These are phyloP conservation scores for Harpagifer antarcticus DNA, from an alignment of 2,797 vertebrate genomes.

Conservation along the genomic window DNA sequence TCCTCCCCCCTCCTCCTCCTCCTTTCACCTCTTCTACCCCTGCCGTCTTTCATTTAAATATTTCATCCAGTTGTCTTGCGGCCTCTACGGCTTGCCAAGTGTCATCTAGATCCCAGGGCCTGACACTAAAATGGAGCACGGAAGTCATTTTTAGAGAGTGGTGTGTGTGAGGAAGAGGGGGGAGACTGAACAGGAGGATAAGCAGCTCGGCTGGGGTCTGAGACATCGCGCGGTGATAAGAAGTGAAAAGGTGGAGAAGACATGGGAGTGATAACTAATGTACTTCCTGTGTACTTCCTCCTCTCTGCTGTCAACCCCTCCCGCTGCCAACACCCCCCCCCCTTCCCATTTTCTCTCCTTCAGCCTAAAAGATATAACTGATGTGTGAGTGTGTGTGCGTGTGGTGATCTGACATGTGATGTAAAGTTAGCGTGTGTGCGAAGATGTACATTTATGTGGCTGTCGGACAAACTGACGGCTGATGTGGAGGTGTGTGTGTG, in stretches of 20 bases:
- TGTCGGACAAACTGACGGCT: conserved; percentile 55
- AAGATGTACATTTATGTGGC: conserved; percentile 56
- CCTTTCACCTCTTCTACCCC: conserved; percentile 53
- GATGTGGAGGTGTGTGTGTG: conserved; percentile 29
- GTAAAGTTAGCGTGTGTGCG: not conserved
- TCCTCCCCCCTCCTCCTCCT: not conserved
- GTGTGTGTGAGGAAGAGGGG: conserved; percentile 45
- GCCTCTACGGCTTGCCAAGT: conserved; percentile 88
- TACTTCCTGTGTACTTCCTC: conserved; percentile 93
- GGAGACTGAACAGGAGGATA: conserved; percentile 35
- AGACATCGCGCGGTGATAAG: conserved; percentile 80
- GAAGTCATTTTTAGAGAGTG: conserved; percentile 72
- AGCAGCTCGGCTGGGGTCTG: conserved; percentile 50
- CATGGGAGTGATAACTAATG: conserved; percentile 94
- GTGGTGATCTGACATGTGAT: not conserved
- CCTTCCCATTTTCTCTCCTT: conserved; percentile 14
- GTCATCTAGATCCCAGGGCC: conserved; percentile 91
- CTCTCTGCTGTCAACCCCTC: conserved; percentile 85
- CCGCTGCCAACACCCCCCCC: conserved; percentile 33
- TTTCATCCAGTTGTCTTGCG: conserved; percentile 94
- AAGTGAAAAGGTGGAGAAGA: conserved; percentile 88
- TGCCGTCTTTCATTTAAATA: conserved; percentile 87
- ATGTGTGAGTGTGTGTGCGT: conserved; percentile 37
- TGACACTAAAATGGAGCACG: conserved; percentile 80
- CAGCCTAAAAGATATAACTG: conserved; percentile 76